Evolutionary conservation across 2,888 invertebrate species (phyloP).

Genomic region (Mylabris sibirica): DNA sequence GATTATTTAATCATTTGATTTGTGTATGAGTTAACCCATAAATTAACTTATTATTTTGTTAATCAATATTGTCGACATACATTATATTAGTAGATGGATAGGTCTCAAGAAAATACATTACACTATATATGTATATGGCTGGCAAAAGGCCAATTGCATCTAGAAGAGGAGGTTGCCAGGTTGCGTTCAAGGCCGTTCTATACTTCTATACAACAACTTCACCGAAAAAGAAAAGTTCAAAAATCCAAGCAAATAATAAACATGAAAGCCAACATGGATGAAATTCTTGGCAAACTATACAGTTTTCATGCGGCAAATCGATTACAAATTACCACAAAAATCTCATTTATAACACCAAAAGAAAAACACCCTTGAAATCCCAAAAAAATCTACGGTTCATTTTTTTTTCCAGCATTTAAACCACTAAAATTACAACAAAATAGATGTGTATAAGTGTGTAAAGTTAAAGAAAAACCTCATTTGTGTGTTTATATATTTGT

Average conservation of each 20-base stretch:
- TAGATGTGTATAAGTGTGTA: background rate
- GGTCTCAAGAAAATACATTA: background rate
- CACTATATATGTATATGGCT: conserved; percentile 13
- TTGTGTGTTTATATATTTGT: background rate
- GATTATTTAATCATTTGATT: background rate
- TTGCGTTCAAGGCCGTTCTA: conserved; percentile 24
- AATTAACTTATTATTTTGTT: too few relatives aligned
- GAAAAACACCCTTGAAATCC: background rate
- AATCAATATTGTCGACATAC: too few relatives aligned
- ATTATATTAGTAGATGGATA: background rate
- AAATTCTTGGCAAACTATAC: conserved; percentile 1
- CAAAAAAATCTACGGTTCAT: too few relatives aligned
- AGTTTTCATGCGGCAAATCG: background rate
- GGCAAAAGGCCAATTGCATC: conserved; percentile 29
- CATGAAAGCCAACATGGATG: too few relatives aligned
- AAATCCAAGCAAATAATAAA: background rate
- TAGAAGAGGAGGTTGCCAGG: conserved; percentile 21
- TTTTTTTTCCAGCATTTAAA: too few relatives aligned
- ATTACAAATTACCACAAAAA: background rate
- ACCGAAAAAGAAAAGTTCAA: background rate
- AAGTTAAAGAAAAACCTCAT: conserved; percentile 19
- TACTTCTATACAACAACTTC: conserved; percentile 7
- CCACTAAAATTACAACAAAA: background rate
- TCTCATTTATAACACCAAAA: background rate
- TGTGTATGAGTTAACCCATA: too few relatives aligned